Percentiles rank a stretch among this genome's conserved stretches.
These are phyloP conservation scores for Petrophora chlorosata DNA, from an alignment of 2,888 invertebrate genomes.

Conservation along the genomic window DNA sequence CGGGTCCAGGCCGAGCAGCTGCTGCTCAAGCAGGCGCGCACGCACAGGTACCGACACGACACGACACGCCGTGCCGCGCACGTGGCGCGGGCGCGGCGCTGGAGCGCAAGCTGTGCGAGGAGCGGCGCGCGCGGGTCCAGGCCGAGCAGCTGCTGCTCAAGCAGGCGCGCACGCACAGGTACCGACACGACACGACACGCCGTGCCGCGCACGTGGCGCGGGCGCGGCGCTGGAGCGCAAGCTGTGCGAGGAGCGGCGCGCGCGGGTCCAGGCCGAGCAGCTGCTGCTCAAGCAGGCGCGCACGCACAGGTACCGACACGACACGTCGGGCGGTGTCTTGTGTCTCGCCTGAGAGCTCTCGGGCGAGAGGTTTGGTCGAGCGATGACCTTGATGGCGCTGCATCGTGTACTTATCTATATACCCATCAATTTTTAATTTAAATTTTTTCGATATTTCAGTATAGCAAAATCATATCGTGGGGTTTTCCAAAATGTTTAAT, in stretches of 20 bases:
- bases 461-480: too few species aligned
- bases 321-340: neutral
- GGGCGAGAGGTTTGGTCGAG: constrained; percentile 93
- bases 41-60: constrained; percentile 29
- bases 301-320: constrained; percentile 24
- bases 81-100: constrained; percentile 86
- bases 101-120: constrained; percentile 93
- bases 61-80: constrained; percentile 84
- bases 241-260: constrained; percentile 92
- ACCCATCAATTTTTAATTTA: too few species aligned
- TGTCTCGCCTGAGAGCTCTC: too few species aligned
- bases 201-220: too few species aligned
- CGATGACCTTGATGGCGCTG: too few species aligned
- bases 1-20: constrained; percentile 90
- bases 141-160: constrained; percentile 88
- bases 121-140: constrained; percentile 89
- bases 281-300: constrained; percentile 80
- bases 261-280: constrained; percentile 89
- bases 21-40: constrained; percentile 68
- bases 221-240: constrained; percentile 93
- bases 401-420: too few species aligned
- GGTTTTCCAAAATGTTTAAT: too few species aligned
- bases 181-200: neutral
- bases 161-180: constrained; percentile 31
- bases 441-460: too few species aligned